Percentiles rank a stretch among this genome's conserved stretches.
phyloP scores from a whole-genome alignment of 2,113 vertebrate species.

The Raphicerus campestris region DNA sequence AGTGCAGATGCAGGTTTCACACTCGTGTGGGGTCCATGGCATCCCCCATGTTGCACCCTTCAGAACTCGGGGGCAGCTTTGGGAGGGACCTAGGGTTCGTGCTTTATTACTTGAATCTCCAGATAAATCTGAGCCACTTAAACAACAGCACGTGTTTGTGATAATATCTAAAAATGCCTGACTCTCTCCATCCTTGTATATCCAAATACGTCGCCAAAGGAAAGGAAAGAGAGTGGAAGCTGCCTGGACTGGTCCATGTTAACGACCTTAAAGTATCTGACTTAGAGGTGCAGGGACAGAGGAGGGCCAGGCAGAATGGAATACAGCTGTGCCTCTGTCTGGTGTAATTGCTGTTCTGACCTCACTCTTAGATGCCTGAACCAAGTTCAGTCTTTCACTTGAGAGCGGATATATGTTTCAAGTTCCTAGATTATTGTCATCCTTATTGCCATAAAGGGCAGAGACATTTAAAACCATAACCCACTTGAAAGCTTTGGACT shows the following conservation, averaged over 20 bases:
- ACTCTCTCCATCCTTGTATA: no score
- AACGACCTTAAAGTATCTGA: no score
- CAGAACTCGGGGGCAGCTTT: fast-evolving
- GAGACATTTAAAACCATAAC: neutral
- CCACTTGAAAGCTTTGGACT: neutral
- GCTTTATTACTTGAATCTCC: neutral
- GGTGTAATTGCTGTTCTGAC: neutral
- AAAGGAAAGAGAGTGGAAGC: neutral
- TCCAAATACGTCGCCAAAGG: no score
- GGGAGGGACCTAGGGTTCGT: neutral
- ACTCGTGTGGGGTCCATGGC: fast-evolving
- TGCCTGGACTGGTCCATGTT: fast-evolving
- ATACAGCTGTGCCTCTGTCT: neutral
- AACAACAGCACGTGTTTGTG: neutral
- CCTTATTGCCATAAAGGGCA: neutral
- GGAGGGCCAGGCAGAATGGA: fast-evolving
- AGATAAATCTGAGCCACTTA: neutral
- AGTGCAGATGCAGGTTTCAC: fast-evolving
- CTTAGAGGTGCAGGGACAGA: fast-evolving
- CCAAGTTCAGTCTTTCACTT: neutral
- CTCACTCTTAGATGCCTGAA: neutral
- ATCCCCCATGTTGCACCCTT: fast-evolving
- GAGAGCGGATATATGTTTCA: fast-evolving
- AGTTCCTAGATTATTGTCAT: fast-evolving
- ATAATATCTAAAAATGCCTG: neutral